These are phyloP conservation scores for Bufo gargarizans DNA, from an alignment of 2,113 vertebrate species.

Conservation along the genomic window DNA sequence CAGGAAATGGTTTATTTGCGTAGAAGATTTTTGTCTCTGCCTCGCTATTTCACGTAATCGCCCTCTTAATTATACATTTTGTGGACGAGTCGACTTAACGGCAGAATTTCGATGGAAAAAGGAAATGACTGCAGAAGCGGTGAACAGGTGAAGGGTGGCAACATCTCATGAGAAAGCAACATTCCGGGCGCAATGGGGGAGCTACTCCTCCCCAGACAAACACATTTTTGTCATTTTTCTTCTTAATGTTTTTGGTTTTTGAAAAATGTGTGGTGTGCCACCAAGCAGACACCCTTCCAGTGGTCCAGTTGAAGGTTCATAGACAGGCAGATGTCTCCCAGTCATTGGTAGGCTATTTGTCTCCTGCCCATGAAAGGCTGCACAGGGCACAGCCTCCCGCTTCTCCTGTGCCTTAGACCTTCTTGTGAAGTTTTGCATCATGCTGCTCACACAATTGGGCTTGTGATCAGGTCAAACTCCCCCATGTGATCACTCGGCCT, in stretches of 20 bases:
- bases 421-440: no score
- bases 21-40: conserved; percentile 9
- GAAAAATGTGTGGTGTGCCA: background rate
- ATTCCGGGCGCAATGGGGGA: background rate
- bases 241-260: background rate
- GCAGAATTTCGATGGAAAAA: background rate
- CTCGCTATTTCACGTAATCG: conserved; percentile 9
- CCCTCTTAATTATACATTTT: conserved; percentile 28
- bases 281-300: background rate
- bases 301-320: background rate
- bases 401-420: no score
- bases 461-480: no score
- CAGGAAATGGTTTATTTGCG: conserved; percentile 36
- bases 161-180: background rate
- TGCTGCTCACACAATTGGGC: no score
- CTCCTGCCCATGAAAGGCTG: background rate
- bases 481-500: no score
- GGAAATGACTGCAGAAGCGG: conserved; percentile 21
- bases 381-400: no score
- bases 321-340: background rate
- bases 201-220: background rate
- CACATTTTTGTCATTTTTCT: background rate
- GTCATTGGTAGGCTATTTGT: background rate
- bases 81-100: background rate
- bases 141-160: background rate